Evolutionary conservation across 1,140 invertebrate genomes (phyloP), one percentile per base, ranked within the genome.

Genomic region (Riptortus pedestris): DNA sequence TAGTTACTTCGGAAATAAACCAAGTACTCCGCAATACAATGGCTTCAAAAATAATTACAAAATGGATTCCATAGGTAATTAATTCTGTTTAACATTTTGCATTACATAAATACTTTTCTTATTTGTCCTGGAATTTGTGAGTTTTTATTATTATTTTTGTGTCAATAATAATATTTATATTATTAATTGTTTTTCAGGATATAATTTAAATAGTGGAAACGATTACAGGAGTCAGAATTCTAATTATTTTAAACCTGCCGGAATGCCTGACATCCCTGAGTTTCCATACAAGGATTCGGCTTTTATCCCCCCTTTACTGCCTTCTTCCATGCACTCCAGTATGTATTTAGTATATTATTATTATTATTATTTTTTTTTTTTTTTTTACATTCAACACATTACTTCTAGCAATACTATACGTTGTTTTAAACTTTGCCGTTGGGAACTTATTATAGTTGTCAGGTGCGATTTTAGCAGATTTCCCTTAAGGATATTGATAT

Each of bases 261-360:
- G 67, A 16, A 69, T 69, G 68, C 68, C 67, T 11, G 66, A 69
- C 47, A 69, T 69, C 7, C 68, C 68, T 14, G 68, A 68, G 45
- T 69, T 69, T 43, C 68, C 68, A 7, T 69, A 62, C 45, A 69
- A 69, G 45, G 68, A 69, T 61, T 52, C 60, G 2, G 55, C 67
- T 9, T 64, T 64, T 29, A 63, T 67, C 14, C 65, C 67, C 43
- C 58, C 65, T 28, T 52, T 68, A 14, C 33, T 67, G 38, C 29
- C 62, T 5, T 31, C 60, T 4, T 55, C 51, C 16, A 55, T 24
- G 20, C 51, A 55, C 4, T 55, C 24, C 3, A 26, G 31, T 38
- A 59, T 18, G n/a, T 59, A 18, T n/a, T n/a, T n/a, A n/a, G n/a
- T n/a, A n/a, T n/a, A n/a, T n/a, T n/a, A n/a, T n/a, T n/a, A n/a